phyloP scores from a whole-genome alignment of 2,888 invertebrate genomes.

The Hybos culiciformis region DNA sequence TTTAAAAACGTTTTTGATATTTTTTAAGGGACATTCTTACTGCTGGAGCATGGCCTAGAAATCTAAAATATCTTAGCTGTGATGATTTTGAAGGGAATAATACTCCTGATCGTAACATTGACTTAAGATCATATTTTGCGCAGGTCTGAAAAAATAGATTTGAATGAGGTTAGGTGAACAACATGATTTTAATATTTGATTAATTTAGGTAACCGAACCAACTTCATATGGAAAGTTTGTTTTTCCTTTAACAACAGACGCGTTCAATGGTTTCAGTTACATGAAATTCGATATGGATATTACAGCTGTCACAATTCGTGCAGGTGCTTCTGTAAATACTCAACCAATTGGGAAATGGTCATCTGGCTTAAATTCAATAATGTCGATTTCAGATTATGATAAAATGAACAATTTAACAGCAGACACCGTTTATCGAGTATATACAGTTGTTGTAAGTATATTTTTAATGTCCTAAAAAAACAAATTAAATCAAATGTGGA shows the following conservation, averaged over 20 bases:
- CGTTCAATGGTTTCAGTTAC: constrained; percentile 54
- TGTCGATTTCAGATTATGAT: constrained; percentile 49
- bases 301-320: constrained; percentile 54
- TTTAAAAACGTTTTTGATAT: neutral
- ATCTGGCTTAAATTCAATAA: constrained; percentile 53
- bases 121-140: constrained; percentile 53
- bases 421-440: constrained; percentile 72
- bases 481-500: too few species aligned
- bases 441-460: constrained; percentile 62
- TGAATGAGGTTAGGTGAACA: neutral
- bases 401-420: constrained; percentile 63
- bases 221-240: constrained; percentile 56
- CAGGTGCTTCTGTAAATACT: constrained; percentile 58
- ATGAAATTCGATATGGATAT: constrained; percentile 64
- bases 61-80: constrained; percentile 60
- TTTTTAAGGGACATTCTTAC: constrained; percentile 49
- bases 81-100: constrained; percentile 66
- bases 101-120: constrained; percentile 56
- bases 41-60: constrained; percentile 58
- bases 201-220: constrained; percentile 44
- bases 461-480: too few species aligned
- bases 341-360: constrained; percentile 62
- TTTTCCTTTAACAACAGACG: constrained; percentile 43
- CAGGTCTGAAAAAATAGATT: constrained; percentile 37
- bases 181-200: neutral